These are phyloP conservation scores for Micromys minutus DNA, from an alignment of 2,113 vertebrate species.

Conservation along the genomic window DNA sequence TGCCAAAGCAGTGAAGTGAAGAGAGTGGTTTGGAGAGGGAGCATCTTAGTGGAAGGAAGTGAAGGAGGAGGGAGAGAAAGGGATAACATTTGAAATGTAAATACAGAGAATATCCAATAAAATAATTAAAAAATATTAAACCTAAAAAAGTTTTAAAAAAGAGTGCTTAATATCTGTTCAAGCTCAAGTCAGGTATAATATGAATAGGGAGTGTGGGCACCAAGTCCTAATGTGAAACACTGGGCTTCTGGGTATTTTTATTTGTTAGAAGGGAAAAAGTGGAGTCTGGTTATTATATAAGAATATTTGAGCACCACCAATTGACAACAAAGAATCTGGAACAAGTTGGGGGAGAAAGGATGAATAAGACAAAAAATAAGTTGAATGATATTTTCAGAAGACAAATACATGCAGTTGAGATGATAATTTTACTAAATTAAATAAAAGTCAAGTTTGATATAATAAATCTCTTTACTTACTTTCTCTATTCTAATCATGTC, in stretches of 20 bases:
- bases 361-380: not conserved
- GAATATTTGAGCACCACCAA: not conserved
- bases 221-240: not conserved
- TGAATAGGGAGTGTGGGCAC: not conserved
- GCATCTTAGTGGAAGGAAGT: too few relatives aligned
- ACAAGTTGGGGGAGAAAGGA: not conserved
- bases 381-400: not conserved
- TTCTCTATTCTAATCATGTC: not conserved
- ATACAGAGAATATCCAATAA: too few relatives aligned
- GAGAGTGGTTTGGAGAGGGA: too few relatives aligned
- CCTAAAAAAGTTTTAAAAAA: too few relatives aligned
- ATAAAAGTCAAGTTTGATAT: not conserved
- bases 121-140: too few relatives aligned
- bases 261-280: not conserved
- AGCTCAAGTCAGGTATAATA: not conserved
- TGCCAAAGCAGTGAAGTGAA: too few relatives aligned
- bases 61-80: too few relatives aligned
- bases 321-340: not conserved
- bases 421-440: not conserved
- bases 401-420: not conserved
- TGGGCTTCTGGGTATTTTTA: not conserved
- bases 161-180: not conserved
- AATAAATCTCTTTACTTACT: not conserved
- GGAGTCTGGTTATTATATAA: not conserved
- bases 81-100: too few relatives aligned